Conservation (phyloP, 37 sponge, comb jelly and placozoan species). For the Ianthella basta region DNA sequence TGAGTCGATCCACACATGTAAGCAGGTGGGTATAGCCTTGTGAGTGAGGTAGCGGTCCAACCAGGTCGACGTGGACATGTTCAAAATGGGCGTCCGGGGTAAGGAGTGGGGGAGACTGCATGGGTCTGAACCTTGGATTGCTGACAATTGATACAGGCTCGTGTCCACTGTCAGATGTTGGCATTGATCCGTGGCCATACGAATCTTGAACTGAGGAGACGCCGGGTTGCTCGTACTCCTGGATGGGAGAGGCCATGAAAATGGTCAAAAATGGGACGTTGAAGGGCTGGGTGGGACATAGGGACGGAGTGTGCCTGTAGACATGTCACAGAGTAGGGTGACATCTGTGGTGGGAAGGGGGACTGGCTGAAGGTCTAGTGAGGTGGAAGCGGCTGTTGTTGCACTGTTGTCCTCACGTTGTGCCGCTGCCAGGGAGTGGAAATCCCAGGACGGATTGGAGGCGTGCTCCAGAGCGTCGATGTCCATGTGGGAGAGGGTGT, state of each 20-base stretch:
- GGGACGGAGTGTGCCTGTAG: conserved; percentile 41
- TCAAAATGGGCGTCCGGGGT: too few relatives aligned
- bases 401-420: conserved; percentile 9
- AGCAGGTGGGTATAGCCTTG: too few relatives aligned
- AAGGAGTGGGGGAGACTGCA: conserved; percentile 21
- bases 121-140: conserved; percentile 38
- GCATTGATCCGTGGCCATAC: conserved; percentile 56
- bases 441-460: conserved; percentile 9
- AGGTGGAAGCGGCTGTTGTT: neutral
- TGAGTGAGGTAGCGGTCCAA: too few relatives aligned
- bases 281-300: conserved; percentile 23
- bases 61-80: too few relatives aligned
- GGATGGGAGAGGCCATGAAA: conserved; percentile 46
- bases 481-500: conserved; percentile 38
- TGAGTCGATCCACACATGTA: too few relatives aligned
- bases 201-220: conserved; percentile 26
- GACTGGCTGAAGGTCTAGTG: neutral
- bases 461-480: neutral
- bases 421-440: conserved; percentile 32
- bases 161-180: conserved; percentile 37
- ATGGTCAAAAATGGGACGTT: conserved; percentile 25
- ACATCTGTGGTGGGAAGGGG: neutral
- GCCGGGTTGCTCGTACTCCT: conserved; percentile 46
- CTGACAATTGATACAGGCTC: conserved; percentile 31
- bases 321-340: conserved; percentile 34